Conservation (phyloP, 2,797 vertebrate genomes). For the Microtus californicus region DNA sequence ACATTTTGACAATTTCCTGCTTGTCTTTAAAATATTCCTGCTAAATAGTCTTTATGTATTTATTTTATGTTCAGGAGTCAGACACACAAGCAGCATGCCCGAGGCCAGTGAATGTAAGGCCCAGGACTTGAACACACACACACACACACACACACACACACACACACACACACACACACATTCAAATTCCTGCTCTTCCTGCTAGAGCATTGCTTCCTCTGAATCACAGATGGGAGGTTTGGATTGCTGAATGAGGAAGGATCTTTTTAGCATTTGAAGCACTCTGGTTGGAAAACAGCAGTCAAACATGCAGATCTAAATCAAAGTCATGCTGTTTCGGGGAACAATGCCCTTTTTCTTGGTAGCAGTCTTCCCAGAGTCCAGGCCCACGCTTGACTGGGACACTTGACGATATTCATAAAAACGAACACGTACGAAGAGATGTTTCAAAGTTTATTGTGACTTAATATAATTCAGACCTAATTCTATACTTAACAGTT, state of each 20-base stretch:
- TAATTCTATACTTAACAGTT: not conserved
- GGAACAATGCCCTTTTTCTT: not conserved
- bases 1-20: not conserved
- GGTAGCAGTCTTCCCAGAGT: not conserved
- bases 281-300: not conserved
- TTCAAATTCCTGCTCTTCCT: not conserved
- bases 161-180: not conserved
- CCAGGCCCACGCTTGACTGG: not conserved
- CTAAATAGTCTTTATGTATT: not conserved
- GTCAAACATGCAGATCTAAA: not conserved
- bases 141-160: not conserved
- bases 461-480: not conserved
- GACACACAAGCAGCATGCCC: not conserved
- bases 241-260: not conserved
- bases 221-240: not conserved
- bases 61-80: not conserved
- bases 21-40: not conserved
- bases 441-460: not conserved
- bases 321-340: not conserved
- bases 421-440: not conserved
- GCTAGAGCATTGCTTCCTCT: too few relatives aligned
- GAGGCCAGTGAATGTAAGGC: not conserved
- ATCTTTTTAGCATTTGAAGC: not conserved
- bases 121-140: not conserved
- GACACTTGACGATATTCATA: not conserved